A percentile compares a stretch with the other conserved stretches of the same genome.
phyloP scores from a whole-genome alignment of 1,140 invertebrate genomes.

The Drosophila pseudoobscura region DNA sequence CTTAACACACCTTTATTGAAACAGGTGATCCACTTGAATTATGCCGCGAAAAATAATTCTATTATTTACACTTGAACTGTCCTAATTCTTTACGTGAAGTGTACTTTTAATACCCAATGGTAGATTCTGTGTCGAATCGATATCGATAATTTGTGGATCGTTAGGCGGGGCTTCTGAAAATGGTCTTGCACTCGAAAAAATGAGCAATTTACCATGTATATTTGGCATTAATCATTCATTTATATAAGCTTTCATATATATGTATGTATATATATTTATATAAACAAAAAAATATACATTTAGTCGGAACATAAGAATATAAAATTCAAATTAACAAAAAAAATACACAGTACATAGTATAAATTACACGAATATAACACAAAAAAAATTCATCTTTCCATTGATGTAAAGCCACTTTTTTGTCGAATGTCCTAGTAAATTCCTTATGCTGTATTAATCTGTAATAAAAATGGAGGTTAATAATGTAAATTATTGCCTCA shows the following conservation, averaged over 20 bases:
- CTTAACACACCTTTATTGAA: too few relatives aligned
- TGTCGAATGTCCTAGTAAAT: conserved; percentile 52
- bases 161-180: conserved; percentile 1
- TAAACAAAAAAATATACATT: conserved; percentile 60
- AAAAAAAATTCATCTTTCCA: conserved; percentile 44
- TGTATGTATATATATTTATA: conserved; percentile 62
- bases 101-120: too few relatives aligned
- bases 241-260: conserved; percentile 38
- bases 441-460: conserved; percentile 83
- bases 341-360: conserved; percentile 64
- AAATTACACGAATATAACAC: conserved; percentile 76
- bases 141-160: too few relatives aligned
- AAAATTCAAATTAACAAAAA: conserved; percentile 62
- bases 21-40: too few relatives aligned
- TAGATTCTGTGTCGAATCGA: too few relatives aligned
- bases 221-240: background rate
- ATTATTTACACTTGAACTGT: too few relatives aligned
- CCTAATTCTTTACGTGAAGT: too few relatives aligned
- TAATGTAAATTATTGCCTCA: background rate
- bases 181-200: background rate
- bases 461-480: conserved; percentile 14
- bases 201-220: conserved; percentile 4
- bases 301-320: conserved; percentile 34
- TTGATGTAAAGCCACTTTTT: conserved; percentile 76
- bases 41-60: too few relatives aligned